Evolutionary conservation across 2,888 invertebrate genomes (phyloP).

Genomic region (Mesorhabditis belari): DNA sequence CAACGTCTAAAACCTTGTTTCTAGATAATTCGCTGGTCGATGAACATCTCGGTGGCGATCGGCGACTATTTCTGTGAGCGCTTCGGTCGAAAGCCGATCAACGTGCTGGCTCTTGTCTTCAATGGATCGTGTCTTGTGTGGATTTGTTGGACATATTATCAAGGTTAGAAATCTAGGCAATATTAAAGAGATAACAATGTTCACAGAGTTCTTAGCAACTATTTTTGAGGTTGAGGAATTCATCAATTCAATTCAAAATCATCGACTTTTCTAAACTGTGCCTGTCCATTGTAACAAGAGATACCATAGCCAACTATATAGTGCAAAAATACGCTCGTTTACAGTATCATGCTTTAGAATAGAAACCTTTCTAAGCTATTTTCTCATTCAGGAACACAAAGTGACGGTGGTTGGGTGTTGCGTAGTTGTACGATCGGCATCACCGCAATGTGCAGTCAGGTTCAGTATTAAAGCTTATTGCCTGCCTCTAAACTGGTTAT

Average conservation of each 20-base stretch:
- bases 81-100: conserved; percentile 28
- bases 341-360: too few species aligned
- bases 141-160: not conserved
- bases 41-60: conserved; percentile 28
- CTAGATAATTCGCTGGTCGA: conserved; percentile 21
- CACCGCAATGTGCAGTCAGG: conserved; percentile 27
- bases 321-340: too few species aligned
- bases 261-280: not conserved
- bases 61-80: conserved; percentile 23
- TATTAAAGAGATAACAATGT: too few species aligned
- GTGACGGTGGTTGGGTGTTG: conserved; percentile 11
- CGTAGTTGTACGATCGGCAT: conserved; percentile 20
- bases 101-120: conserved; percentile 19
- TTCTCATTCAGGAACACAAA: conserved; percentile 5
- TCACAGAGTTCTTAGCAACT: too few species aligned
- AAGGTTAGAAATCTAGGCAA: not conserved
- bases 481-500: not conserved
- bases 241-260: too few species aligned
- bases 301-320: too few species aligned
- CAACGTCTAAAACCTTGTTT: not conserved
- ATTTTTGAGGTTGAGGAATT: too few species aligned
- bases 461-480: not conserved
- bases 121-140: not conserved
- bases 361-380: conserved; percentile 3
- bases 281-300: not conserved